Evolutionary conservation across 2,113 vertebrate genomes (phyloP).

Genomic region (Tachycineta bicolor): DNA sequence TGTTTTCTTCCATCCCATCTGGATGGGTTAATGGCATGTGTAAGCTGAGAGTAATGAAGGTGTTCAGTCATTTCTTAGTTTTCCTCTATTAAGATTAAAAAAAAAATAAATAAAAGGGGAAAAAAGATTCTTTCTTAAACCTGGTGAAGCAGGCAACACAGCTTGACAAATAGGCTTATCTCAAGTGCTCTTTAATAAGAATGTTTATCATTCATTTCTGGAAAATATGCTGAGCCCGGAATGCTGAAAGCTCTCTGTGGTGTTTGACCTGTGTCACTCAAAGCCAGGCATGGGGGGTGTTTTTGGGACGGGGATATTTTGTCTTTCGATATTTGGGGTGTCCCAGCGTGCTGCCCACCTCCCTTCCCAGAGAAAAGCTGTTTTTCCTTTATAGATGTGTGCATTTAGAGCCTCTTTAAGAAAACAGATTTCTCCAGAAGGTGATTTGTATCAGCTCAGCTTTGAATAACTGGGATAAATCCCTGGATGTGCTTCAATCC

Average conservation of each 20-base stretch:
- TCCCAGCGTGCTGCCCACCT: not conserved
- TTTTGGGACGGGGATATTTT: not conserved
- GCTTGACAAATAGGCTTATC: conserved; percentile 62
- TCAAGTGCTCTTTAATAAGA: conserved; percentile 55
- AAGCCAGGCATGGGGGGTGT: not conserved
- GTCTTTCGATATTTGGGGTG: not conserved
- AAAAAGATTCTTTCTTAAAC: not conserved
- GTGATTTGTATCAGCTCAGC: not conserved
- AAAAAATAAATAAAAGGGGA: not conserved
- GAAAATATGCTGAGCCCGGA: conserved; percentile 38
- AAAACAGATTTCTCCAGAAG: not conserved
- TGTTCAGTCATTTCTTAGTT: not conserved
- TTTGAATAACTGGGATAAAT: not conserved
- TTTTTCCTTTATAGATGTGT: not conserved
- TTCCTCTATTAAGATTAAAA: not conserved
- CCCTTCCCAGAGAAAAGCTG: not conserved
- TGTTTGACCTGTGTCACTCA: not conserved
- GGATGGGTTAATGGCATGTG: not conserved
- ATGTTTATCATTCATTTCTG: conserved; percentile 53
- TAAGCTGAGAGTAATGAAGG: not conserved
- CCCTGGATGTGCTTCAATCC: not conserved
- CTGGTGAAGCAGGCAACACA: not conserved
- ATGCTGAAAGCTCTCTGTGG: conserved; percentile 15
- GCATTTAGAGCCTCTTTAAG: not conserved
- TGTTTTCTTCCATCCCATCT: not conserved